Conservation (phyloP, 1,140 invertebrate species). For the Hirudo medicinalis region DNA sequence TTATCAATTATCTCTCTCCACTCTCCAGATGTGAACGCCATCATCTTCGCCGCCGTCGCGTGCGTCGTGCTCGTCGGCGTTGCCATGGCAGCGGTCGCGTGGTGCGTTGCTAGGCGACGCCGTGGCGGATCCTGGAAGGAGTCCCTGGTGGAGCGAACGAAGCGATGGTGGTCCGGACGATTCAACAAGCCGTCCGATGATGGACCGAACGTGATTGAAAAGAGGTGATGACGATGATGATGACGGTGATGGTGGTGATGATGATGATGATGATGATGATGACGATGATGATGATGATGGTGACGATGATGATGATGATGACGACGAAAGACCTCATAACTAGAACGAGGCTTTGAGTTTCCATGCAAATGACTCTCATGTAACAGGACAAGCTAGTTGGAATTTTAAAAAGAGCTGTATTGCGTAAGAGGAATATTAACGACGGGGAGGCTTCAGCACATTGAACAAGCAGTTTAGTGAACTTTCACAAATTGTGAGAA, state of each 20-base stretch:
- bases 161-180: no score
- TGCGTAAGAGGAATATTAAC: no score
- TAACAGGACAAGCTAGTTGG: neutral
- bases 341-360: neutral
- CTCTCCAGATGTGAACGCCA: neutral
- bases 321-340: constrained; percentile 18
- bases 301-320: constrained; percentile 25
- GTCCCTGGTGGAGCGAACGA: no score
- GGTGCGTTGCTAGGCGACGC: no score
- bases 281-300: constrained; percentile 26
- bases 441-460: no score
- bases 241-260: constrained; percentile 23
- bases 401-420: neutral
- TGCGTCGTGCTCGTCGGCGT: no score
- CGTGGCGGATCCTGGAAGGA: no score
- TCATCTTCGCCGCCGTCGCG: neutral
- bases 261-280: constrained; percentile 24
- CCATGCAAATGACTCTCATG: neutral
- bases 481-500: no score
- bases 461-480: no score
- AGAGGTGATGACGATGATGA: constrained; percentile 21
- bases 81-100: no score
- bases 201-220: neutral
- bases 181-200: no score
- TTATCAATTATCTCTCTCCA: neutral